A percentile compares a stretch with the other conserved stretches of the same genome.
These are phyloP conservation scores for Meda fulgida DNA, from an alignment of 2,797 vertebrate genomes.

Conservation along the genomic window DNA sequence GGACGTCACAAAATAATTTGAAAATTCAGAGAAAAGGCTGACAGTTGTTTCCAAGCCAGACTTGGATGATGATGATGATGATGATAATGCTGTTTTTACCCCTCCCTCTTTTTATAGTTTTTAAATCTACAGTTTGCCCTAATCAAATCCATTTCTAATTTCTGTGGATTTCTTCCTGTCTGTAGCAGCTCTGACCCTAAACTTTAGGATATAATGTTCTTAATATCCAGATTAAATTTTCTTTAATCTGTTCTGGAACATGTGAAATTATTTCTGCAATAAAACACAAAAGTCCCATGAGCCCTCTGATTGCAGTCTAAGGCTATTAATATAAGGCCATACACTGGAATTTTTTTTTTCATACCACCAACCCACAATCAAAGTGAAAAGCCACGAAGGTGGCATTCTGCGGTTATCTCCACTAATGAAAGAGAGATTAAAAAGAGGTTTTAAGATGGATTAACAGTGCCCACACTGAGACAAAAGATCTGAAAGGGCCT, in stretches of 20 bases:
- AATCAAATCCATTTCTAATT: conserved; percentile 82
- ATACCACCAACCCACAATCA: conserved; percentile 71
- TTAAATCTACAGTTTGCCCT: conserved; percentile 46
- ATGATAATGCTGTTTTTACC: conserved; percentile 52
- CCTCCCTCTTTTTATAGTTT: not conserved
- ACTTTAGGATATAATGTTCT: conserved; percentile 81
- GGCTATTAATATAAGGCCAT: conserved; percentile 51
- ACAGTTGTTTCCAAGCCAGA: conserved; percentile 51
- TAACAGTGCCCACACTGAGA: conserved; percentile 75
- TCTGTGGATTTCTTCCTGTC: conserved; percentile 77
- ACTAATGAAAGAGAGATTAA: conserved; percentile 85
- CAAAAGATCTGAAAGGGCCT: conserved; percentile 74
- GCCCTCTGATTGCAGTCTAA: conserved; percentile 63
- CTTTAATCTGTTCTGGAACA: conserved; percentile 80
- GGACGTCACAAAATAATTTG: conserved; percentile 74
- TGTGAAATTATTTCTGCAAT: conserved; percentile 83
- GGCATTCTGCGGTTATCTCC: conserved; percentile 76
- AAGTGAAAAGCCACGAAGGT: conserved; percentile 80
- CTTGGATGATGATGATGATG: conserved; percentile 30
- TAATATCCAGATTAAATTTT: conserved; percentile 84
- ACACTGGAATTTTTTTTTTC: conserved; percentile 31
- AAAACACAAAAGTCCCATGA: conserved; percentile 71
- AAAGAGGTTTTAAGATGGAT: conserved; percentile 79
- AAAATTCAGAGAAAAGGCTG: conserved; percentile 69
- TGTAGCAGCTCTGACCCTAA: conserved; percentile 76